phyloP scores from a whole-genome alignment of 37 sponge, comb jelly and placozoan species.

The Cladorhizidae sp. region DNA sequence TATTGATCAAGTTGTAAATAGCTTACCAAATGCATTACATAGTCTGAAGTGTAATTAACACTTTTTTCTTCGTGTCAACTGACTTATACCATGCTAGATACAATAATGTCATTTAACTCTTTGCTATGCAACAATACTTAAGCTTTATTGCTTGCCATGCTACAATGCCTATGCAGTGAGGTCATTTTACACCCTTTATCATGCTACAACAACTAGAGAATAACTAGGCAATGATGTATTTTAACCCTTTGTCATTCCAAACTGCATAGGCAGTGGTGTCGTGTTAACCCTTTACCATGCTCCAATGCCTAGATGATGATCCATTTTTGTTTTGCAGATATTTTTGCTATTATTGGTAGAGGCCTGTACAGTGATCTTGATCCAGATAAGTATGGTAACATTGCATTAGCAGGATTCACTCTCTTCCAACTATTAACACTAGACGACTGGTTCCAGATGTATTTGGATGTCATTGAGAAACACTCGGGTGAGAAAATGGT shows the following conservation, averaged over 20 bases:
- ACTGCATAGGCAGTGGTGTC: not conserved
- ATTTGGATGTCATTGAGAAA: slow-evolving; percentile 46
- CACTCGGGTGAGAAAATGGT: slow-evolving; percentile 33
- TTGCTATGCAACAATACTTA: too few relatives aligned
- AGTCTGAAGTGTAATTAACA: too few relatives aligned
- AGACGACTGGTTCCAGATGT: slow-evolving; percentile 92
- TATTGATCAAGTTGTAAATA: too few relatives aligned
- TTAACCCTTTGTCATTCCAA: not conserved
- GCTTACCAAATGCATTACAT: too few relatives aligned
- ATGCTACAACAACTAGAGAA: too few relatives aligned
- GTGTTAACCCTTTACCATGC: not conserved
- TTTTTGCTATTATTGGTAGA: slow-evolving; percentile 89
- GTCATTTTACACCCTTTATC: too few relatives aligned
- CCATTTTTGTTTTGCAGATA: slow-evolving; percentile 35
- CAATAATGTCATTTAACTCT: too few relatives aligned
- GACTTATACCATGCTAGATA: too few relatives aligned
- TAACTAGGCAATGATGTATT: too few relatives aligned
- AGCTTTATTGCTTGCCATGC: too few relatives aligned
- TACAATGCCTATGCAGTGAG: too few relatives aligned
- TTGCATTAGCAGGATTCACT: slow-evolving; percentile 77
- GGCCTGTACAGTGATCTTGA: slow-evolving; percentile 81
- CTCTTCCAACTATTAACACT: slow-evolving; percentile 91
- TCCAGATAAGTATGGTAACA: slow-evolving; percentile 81
- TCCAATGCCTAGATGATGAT: not conserved
- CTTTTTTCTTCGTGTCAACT: too few relatives aligned